Percentiles rank a stretch among this genome's conserved stretches.
These are phyloP conservation scores for Lucilia cuprina DNA, from an alignment of 1,140 invertebrate genomes.

Conservation along the genomic window DNA sequence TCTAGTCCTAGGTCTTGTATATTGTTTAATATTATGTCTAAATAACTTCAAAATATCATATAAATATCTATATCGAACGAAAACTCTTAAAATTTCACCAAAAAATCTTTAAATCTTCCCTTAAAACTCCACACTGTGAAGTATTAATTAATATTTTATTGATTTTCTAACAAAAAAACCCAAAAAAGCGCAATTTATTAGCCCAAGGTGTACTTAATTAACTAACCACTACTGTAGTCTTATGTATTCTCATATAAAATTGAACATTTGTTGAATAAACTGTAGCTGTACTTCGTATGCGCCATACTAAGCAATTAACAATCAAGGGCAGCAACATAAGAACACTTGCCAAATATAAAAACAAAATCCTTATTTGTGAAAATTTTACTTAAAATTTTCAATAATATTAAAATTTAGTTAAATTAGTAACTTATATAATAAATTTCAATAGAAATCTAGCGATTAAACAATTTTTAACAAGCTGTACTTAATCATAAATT, in stretches of 20 bases:
- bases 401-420: not conserved
- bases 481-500: not conserved
- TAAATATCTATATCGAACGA: too few relatives aligned
- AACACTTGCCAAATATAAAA: not conserved
- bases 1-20: too few relatives aligned
- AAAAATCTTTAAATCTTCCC: too few relatives aligned
- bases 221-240: not conserved
- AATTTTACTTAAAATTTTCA: not conserved
- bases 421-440: not conserved
- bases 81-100: too few relatives aligned
- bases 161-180: too few relatives aligned
- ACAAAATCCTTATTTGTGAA: not conserved
- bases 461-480: not conserved
- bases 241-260: slow-evolving; percentile 13
- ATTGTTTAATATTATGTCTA: too few relatives aligned
- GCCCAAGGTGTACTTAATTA: not conserved
- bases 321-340: not conserved
- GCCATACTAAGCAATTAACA: slow-evolving; percentile 26
- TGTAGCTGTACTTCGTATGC: not conserved
- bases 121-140: too few relatives aligned
- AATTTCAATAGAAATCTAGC: not conserved
- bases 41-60: too few relatives aligned
- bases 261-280: slow-evolving; percentile 24
- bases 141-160: too few relatives aligned
- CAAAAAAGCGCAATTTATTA: not conserved